phyloP scores from a whole-genome alignment of 2,888 invertebrate genomes.

The Ommatoiulus sabulosus region DNA sequence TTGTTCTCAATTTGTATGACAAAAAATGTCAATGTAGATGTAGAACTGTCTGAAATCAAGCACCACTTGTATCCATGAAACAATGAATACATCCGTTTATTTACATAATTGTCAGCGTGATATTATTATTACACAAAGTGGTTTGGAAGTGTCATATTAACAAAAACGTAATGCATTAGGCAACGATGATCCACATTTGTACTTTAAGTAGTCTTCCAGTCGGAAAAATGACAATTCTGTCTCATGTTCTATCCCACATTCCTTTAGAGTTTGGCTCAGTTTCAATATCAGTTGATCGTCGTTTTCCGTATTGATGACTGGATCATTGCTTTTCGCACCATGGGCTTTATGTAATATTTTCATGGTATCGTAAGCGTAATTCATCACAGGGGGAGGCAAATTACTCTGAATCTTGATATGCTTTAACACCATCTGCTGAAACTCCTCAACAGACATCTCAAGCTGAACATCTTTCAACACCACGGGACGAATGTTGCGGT shows the following conservation, averaged over 20 bases:
- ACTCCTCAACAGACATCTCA: constrained; percentile 62
- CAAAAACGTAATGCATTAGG: background rate
- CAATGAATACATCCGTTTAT: background rate
- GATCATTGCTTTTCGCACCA: constrained; percentile 66
- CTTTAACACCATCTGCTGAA: constrained; percentile 62
- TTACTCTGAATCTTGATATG: constrained; percentile 61
- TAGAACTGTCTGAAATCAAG: background rate
- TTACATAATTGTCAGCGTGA: constrained; percentile 20
- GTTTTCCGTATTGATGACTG: constrained; percentile 66
- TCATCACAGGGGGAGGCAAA: constrained; percentile 65
- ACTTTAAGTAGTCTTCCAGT: constrained; percentile 62
- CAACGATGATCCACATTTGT: background rate
- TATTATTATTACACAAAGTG: background rate
- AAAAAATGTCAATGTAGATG: background rate
- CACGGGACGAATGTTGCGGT: constrained; percentile 66
- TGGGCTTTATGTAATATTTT: constrained; percentile 66
- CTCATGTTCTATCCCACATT: constrained; percentile 65
- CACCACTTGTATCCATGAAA: background rate
- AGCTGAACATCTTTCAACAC: constrained; percentile 64
- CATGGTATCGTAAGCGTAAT: constrained; percentile 65
- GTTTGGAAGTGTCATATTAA: background rate
- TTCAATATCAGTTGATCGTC: constrained; percentile 64
- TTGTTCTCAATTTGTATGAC: background rate
- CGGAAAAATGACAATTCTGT: constrained; percentile 67
- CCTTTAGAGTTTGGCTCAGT: constrained; percentile 61